These are phyloP conservation scores for Hippocampus zosterae DNA, from an alignment of 2,113 vertebrate genomes.

Conservation along the genomic window DNA sequence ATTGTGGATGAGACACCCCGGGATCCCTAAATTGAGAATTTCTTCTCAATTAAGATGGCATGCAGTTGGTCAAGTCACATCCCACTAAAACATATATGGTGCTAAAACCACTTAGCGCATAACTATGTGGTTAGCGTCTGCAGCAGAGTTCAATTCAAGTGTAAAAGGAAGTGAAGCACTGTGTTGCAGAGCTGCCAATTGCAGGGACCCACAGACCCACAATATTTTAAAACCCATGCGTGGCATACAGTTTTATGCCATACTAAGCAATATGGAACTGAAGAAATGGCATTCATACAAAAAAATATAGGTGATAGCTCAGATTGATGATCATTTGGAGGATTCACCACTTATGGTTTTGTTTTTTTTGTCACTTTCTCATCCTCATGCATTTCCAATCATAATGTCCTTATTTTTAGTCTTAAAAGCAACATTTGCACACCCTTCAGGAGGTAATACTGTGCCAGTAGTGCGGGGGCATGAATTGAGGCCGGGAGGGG, in stretches of 20 bases:
- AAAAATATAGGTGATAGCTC: no score
- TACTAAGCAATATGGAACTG: no score
- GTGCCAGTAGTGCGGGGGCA: conserved; percentile 30
- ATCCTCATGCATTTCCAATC: neutral
- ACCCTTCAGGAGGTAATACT: conserved; percentile 33
- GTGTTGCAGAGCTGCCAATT: no score
- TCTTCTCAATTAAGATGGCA: conserved; percentile 34
- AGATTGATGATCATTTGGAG: no score
- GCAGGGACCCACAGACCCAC: no score
- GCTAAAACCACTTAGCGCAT: conserved; percentile 37
- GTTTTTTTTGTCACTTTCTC: neutral
- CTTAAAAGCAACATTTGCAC: neutral
- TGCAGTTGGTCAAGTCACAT: conserved; percentile 56
- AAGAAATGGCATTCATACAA: no score
- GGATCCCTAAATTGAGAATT: conserved; percentile 24
- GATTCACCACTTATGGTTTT: no score
- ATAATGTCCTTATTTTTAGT: neutral
- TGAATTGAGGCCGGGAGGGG: conserved; percentile 51
- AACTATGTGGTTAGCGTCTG: conserved; percentile 13
- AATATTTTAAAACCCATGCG: no score
- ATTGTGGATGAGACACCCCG: conserved; percentile 29
- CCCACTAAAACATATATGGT: conserved; percentile 43
- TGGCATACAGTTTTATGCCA: no score
- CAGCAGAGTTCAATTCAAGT: neutral
- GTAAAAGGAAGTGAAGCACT: no score